Conservation (phyloP, 2,113 vertebrate species). For the Prionailurus bengalensis region DNA sequence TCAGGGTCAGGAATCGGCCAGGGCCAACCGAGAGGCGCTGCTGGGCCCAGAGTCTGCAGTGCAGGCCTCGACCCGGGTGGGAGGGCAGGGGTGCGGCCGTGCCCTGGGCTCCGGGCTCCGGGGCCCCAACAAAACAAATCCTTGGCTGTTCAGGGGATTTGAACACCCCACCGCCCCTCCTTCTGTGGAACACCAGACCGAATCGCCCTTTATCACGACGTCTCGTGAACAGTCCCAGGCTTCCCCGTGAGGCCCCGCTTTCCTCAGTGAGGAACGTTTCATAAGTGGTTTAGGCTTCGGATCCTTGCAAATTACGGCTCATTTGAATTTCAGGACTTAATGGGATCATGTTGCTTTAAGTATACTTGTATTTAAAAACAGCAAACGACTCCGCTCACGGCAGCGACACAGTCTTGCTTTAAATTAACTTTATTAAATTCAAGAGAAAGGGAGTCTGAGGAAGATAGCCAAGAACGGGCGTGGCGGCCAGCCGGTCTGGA, state of each 20-base stretch:
- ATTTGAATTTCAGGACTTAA: neutral
- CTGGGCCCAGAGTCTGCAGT: neutral
- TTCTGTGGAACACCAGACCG: accelerated
- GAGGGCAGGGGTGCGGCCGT: neutral
- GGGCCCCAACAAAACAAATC: accelerated
- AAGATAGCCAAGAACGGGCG: accelerated
- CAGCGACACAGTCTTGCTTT: neutral
- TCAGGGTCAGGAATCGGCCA: neutral
- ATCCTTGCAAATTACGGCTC: neutral
- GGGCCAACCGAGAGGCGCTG: accelerated
- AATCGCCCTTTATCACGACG: accelerated
- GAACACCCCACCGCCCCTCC: neutral
- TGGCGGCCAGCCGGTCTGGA: accelerated
- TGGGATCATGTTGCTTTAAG: neutral
- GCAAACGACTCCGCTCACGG: too few relatives aligned
- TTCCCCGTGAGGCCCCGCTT: neutral
- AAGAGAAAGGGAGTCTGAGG: neutral
- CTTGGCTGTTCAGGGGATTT: too few relatives aligned
- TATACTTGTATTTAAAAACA: neutral
- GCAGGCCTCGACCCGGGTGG: accelerated
- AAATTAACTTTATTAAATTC: neutral
- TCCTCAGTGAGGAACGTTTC: accelerated
- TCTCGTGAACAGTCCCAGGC: accelerated
- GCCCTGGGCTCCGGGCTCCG: neutral
- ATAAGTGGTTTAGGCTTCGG: neutral